Conservation (phyloP, 2,888 invertebrate species). For the Thymelicus lineola region DNA sequence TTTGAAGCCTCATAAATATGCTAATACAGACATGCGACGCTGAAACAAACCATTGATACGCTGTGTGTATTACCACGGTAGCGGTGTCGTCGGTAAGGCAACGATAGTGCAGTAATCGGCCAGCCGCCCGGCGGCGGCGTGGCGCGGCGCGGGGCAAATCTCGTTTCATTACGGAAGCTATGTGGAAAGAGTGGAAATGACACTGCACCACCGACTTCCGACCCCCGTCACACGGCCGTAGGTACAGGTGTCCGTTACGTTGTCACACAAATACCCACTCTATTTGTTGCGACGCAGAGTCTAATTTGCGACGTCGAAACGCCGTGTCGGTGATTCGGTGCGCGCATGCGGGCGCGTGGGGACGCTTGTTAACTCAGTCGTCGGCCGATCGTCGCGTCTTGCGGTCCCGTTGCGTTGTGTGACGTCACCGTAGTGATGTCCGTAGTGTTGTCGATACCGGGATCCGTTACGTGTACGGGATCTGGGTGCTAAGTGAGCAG, state of each 20-base stretch:
- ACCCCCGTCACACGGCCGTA: slow-evolving; percentile 64
- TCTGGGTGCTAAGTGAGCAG: not conserved
- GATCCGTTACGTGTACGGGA: not conserved
- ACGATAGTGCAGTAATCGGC: no score
- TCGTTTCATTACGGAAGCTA: slow-evolving; percentile 79
- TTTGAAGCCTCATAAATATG: no score
- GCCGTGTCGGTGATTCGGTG: slow-evolving; percentile 49
- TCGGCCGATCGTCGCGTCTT: slow-evolving; percentile 53
- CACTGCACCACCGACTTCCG: slow-evolving; percentile 82
- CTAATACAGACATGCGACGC: no score
- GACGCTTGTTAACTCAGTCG: slow-evolving; percentile 61
- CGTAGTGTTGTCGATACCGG: slow-evolving; percentile 19
- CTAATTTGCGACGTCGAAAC: slow-evolving; percentile 45
- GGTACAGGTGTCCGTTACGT: slow-evolving; percentile 74
- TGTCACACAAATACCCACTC: slow-evolving; percentile 38
- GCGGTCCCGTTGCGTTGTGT: slow-evolving; percentile 50
- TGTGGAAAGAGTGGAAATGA: slow-evolving; percentile 81
- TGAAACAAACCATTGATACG: no score
- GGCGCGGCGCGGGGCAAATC: slow-evolving; percentile 63
- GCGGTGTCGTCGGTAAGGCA: no score
- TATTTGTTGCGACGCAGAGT: slow-evolving; percentile 37
- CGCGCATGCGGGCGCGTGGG: slow-evolving; percentile 57
- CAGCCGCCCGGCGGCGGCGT: slow-evolving; percentile 42
- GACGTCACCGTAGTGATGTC: slow-evolving; percentile 55
- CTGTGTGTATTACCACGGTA: no score